Evolutionary conservation across 1,140 invertebrate species (phyloP).

Genomic region (Polypedilum vanderplanki): DNA sequence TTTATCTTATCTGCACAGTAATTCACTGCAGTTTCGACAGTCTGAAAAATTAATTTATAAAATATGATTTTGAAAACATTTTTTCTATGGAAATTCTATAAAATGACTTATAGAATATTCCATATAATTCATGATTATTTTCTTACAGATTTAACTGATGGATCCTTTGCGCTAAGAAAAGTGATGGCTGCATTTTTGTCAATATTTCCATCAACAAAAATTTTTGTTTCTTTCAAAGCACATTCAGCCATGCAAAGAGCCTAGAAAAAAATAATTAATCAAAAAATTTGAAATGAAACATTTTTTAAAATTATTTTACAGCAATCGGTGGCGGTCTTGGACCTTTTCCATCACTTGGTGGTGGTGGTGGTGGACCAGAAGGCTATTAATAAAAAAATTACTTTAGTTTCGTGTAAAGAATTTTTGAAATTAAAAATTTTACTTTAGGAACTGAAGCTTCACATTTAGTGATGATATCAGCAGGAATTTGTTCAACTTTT

Average conservation of each 20-base stretch:
- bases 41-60: neutral
- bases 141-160: neutral
- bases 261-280: too few species aligned
- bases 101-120: too few species aligned
- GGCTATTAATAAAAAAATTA: neutral
- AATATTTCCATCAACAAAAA: neutral
- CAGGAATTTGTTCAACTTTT: neutral
- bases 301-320: too few species aligned
- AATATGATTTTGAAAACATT: neutral
- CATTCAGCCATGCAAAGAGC: neutral
- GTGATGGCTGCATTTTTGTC: neutral
- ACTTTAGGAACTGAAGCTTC: neutral
- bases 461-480: neutral
- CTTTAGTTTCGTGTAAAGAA: too few species aligned
- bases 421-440: neutral
- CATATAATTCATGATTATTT: too few species aligned
- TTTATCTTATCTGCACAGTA: neutral
- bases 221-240: neutral
- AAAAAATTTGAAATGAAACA: too few species aligned
- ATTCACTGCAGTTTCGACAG: neutral
- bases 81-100: too few species aligned
- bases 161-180: neutral
- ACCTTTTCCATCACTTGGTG: neutral
- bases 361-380: neutral
- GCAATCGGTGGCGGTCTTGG: neutral